Base-by-base conservation (phyloP, 92 coral and sea anemone genomes). In the Siderastrea siderea region DNA sequence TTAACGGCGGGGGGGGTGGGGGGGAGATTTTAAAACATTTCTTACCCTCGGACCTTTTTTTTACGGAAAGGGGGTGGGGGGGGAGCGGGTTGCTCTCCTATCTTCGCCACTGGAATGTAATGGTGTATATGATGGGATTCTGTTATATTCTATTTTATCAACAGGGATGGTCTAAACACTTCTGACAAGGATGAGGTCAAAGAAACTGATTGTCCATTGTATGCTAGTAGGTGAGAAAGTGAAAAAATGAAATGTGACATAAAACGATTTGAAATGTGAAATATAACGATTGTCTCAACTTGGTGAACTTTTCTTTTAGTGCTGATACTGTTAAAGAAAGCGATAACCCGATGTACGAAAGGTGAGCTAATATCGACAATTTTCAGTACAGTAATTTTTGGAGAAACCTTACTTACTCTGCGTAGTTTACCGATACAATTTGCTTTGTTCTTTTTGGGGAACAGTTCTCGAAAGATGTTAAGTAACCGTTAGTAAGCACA, bases 341-440 rank as follows among this genome's bases (percentile, higher is more conserved):
- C 6, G 82, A 91, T 15, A 82, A 86, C 81, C 87, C 88, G 44
- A 45, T 86, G 69, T 91, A 91, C 47, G 94, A 91, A 69, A 86
- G 91, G 94, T 86, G 61, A 74, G 50, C 7, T 17, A 3, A 5
- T 45, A 71, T 52, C 55, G 8, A 26, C 38, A 26, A 26, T 26
- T 26, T 26, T 68, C 73, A 46, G 3, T 14, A 45, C 1, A 55
- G 2, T 5, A 55, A 11, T 14, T 4, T 55, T 55, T 2, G 12
- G 61, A 7, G 2, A 7, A 55, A 11, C 11, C 2, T 11, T 55
- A 55, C 2, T 55, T 8, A 44, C 73, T 6, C 51, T 68, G 4
- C 10, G 1, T 5, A 1, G 7, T 17, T 7, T 4, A 65, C n/a
- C 7, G 12, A 47, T 65, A 38, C 70, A 6, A 3, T 68, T 68